Percentiles rank a stretch among this genome's conserved stretches.
Evolutionary conservation across 2,888 invertebrate species (phyloP).

Genomic region (Protophormia terraenovae): DNA sequence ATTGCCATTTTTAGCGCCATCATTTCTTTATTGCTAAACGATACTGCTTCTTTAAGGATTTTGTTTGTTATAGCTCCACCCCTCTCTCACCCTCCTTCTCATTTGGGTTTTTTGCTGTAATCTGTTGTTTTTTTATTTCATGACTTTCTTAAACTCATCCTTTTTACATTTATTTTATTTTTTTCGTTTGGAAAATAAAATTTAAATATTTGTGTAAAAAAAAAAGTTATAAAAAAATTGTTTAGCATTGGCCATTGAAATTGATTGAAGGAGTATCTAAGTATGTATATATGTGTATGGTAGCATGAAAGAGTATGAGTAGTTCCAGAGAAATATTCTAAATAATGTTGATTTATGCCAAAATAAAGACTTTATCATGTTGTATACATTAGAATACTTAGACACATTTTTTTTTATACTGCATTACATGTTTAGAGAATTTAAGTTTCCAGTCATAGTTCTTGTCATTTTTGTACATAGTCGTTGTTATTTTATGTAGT

Average conservation of each 20-base stretch:
- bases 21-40: background rate
- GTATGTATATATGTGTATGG: background rate
- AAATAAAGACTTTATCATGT: slow-evolving; percentile 14
- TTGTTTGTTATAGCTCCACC: background rate
- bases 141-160: background rate
- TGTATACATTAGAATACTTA: slow-evolving; percentile 3
- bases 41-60: background rate
- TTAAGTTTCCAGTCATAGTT: background rate
- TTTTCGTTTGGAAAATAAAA: background rate
- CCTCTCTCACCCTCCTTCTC: no score
- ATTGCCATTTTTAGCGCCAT: background rate
- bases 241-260: background rate
- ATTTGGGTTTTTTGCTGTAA: no score
- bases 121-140: background rate
- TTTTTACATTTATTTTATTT: background rate
- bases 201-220: background rate
- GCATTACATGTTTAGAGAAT: background rate
- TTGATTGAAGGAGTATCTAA: background rate
- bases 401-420: background rate
- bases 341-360: slow-evolving; percentile 26
- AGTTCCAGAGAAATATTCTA: background rate
- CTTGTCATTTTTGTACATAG: background rate
- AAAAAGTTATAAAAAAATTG: background rate
- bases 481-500: background rate
- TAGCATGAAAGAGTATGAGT: background rate